phyloP scores from a whole-genome alignment of 1,140 invertebrate genomes.

The Heliconius hermathena region DNA sequence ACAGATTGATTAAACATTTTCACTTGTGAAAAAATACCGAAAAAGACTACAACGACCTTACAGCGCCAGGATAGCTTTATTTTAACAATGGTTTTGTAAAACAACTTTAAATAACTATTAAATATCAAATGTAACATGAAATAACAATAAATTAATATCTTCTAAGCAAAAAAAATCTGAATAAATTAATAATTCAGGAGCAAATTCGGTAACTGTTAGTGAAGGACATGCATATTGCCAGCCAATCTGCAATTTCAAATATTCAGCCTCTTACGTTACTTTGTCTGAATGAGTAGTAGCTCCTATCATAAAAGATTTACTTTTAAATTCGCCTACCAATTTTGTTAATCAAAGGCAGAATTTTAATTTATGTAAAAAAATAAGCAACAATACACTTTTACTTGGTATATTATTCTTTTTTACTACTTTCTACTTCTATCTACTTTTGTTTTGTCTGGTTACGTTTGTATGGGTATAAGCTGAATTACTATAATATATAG shows the following conservation, averaged over 20 bases:
- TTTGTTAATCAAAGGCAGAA: slow-evolving; percentile 41
- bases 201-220: slow-evolving; percentile 51
- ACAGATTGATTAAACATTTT: too few species aligned
- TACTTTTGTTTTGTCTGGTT: not conserved
- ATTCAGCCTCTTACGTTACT: slow-evolving; percentile 55
- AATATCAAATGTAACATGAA: not conserved
- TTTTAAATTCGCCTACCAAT: slow-evolving; percentile 35
- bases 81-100: not conserved
- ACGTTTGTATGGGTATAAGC: not conserved
- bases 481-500: not conserved
- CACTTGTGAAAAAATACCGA: too few species aligned
- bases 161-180: not conserved
- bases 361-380: slow-evolving; percentile 44
- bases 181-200: slow-evolving; percentile 28
- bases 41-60: too few species aligned
- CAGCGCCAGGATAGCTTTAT: not conserved
- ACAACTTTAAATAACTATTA: not conserved
- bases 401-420: not conserved
- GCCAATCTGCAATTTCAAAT: slow-evolving; percentile 77
- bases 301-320: slow-evolving; percentile 30
- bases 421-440: not conserved
- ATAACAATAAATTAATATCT: not conserved
- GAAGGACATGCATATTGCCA: slow-evolving; percentile 70
- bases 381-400: not conserved
- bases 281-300: slow-evolving; percentile 54